A percentile compares a stretch with the other conserved stretches of the same genome.
Evolutionary conservation across 2,888 invertebrate genomes (phyloP).

Genomic region (Amiota communis): DNA sequence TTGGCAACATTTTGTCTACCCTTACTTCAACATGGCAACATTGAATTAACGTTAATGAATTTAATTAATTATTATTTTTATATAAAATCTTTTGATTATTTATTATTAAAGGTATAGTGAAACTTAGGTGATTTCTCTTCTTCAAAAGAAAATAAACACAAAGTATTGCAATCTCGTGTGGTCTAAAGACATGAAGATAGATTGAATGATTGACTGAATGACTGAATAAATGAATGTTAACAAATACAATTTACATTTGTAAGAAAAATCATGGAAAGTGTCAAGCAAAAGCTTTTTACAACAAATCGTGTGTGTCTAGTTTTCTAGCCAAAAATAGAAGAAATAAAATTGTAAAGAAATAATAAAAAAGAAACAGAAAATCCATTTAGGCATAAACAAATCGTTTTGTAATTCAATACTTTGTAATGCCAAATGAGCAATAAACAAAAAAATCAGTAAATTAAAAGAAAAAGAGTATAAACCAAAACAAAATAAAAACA

Average conservation of each 20-base stretch:
- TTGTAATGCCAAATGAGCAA: slow-evolving; percentile 59
- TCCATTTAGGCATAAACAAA: slow-evolving; percentile 57
- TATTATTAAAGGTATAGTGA: too few species aligned
- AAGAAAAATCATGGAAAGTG: slow-evolving; percentile 5
- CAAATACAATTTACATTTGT: slow-evolving; percentile 6
- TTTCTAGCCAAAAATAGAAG: not conserved
- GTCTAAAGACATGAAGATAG: not conserved
- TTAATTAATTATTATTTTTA: too few species aligned
- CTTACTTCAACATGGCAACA: too few species aligned
- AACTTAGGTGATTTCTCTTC: not conserved
- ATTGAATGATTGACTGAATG: slow-evolving; percentile 14
- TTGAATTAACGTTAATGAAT: too few species aligned
- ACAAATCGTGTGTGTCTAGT: not conserved
- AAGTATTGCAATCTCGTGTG: slow-evolving; percentile 15
- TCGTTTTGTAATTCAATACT: slow-evolving; percentile 64
- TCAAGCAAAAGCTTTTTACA: slow-evolving; percentile 4
- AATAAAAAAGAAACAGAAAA: slow-evolving; percentile 30
- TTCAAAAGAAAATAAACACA: slow-evolving; percentile 21
- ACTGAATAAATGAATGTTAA: slow-evolving; percentile 6
- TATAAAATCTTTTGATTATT: too few species aligned
- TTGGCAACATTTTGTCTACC: too few species aligned
- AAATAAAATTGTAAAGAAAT: slow-evolving; percentile 33
- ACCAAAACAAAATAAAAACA: slow-evolving; percentile 22
- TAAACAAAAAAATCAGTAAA: slow-evolving; percentile 44
- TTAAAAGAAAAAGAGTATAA: slow-evolving; percentile 37